These are phyloP conservation scores for Anolis carolinensis DNA, from an alignment of 2,113 vertebrate genomes.

Conservation along the genomic window DNA sequence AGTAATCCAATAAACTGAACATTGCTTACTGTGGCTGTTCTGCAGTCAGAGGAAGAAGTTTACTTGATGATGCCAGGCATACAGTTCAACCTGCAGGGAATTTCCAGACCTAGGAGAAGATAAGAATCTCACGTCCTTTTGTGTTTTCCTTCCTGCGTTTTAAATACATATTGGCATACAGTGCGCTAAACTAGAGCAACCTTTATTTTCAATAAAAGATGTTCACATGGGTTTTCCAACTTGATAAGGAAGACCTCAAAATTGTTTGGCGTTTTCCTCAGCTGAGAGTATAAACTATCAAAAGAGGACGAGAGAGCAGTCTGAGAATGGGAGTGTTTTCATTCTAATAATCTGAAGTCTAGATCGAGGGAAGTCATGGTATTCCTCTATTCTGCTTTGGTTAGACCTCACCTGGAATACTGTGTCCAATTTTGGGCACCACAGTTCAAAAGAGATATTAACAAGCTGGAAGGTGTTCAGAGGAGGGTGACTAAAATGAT, in stretches of 20 bases:
- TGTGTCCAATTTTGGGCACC: no score
- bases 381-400: no score
- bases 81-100: background rate
- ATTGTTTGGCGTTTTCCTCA: background rate
- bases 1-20: background rate
- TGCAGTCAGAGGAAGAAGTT: background rate
- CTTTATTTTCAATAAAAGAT: background rate
- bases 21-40: background rate
- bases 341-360: background rate
- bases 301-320: background rate
- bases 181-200: background rate
- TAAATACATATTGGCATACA: background rate
- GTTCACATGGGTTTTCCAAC: background rate
- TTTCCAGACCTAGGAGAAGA: constrained; percentile 7
- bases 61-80: background rate
- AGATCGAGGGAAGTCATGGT: no score
- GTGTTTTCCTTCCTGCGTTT: background rate
- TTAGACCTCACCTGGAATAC: no score
- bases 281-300: background rate
- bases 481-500: no score
- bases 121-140: background rate
- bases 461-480: no score
- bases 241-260: background rate
- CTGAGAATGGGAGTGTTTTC: no score
- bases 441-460: no score